Evolutionary conservation across 2,113 vertebrate species (phyloP), one percentile per base, ranked within the genome.

Genomic region (Myiagra hebetior): DNA sequence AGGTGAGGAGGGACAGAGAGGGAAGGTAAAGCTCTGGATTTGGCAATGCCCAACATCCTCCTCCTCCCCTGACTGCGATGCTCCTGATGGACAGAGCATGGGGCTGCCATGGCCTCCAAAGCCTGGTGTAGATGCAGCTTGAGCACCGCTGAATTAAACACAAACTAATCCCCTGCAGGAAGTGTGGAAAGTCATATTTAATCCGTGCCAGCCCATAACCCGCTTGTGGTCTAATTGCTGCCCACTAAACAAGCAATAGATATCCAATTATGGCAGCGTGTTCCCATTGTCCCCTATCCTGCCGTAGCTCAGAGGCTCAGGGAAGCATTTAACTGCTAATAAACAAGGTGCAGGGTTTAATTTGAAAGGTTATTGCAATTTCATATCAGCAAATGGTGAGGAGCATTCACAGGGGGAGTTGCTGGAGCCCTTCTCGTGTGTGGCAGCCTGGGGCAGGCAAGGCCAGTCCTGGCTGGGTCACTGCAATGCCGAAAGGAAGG

Each of bases 281-380:
- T 28, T 57, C 87, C 56, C 13, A 52, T 87, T 27, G 6, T 91
- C 95, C 94, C 33, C 1, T 5, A 63, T 52, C 95, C 95, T 4
- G 37, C 86, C 2, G 2, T 91, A 95, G 96, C 97, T 96, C 96
- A 93, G 89, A 91, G 93, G 87, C 85, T 94, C 94, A 57, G 70
- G 88, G 93, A 97, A 96, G 95, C 93, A 92, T 95, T 97, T 96
- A 93, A 78, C 74, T 94, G 87, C 95, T 67, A 87, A 96, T 93
- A 94, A 96, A 95, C 88, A 92, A 92, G 83, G 97, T 59, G 82
- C 80, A 87, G 16, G 49, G 89, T 70, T 95, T 94, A 89, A 97
- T 95, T 93, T 83, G 94, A 94, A 87, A 95, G 97, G 94, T 95
- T 95, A 95, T 92, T 93, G 87, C 80, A 22, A 42, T 91, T 95